Base-by-base conservation (phyloP, 2,888 invertebrate species). In the Callyntrura sp. region DNA sequence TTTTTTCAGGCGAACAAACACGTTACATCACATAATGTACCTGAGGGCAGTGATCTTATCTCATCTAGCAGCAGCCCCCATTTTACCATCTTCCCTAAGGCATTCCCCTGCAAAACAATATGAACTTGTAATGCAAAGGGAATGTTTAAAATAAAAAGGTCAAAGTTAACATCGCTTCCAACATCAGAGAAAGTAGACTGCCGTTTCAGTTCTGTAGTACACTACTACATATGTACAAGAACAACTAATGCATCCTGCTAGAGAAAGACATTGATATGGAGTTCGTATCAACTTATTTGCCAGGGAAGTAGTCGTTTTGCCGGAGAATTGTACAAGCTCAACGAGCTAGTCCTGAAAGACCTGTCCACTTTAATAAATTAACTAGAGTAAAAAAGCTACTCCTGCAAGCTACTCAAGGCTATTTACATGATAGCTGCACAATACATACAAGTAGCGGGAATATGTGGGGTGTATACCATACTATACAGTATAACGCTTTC, bases 361-460 rank as follows among this genome's bases (percentile, higher is more conserved):
- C 85, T 78, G 85, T 78, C 85, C 76, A 85, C 62, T 85, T 85
- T 85, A 85, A 85, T 85, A 85, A 85, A 85, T 85, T 85, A 60
- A 85, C 60, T 35, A 45, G 20, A 85, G 55, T 78, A 78, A 57
- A 35, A n/a, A 78, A 55, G 28, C 55, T 35, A 78, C 28, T 35
- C 55, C 76, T 76, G n/a, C 25, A n/a, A 45, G 3, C 55, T 14
- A 79, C 78, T 28, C 55, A 78, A 73, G 45, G 45, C 43, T 45
- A 45, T 78, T 78, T 55, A 78, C 78, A 78, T 78, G 78, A 78
- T 23, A 78, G 57, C 78, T 57, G n/a, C 55, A 78, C 35, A 73
- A n/a, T 60, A 60, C n/a, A 8, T 60, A 17, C 14, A 35, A 35
- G 35, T 35, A 6, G 35, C 35, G 35, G 6, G 14, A 25, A 65